Evolutionary conservation across 1,140 invertebrate genomes (phyloP).

Genomic region (Cheumatopsyche charites): DNA sequence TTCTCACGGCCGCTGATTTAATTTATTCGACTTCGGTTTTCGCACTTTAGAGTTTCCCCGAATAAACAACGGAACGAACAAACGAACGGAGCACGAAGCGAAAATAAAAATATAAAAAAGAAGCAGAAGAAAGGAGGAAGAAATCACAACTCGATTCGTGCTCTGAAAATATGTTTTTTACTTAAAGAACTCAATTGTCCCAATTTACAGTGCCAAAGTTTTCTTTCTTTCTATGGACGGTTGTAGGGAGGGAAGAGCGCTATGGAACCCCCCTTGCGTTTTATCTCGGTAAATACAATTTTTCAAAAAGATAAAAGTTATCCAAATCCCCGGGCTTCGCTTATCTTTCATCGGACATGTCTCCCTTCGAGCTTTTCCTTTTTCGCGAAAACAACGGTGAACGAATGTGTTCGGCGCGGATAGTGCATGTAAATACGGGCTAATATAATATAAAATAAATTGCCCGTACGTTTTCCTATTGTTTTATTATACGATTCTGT

Average conservation of each 20-base stretch:
- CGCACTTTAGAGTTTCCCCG: conserved; percentile 6
- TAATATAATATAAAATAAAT: too few species aligned
- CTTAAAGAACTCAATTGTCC: conserved; percentile 34
- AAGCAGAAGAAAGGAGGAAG: background rate
- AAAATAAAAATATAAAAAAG: background rate
- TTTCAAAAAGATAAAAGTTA: conserved; percentile 39
- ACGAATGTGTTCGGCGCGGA: conserved; percentile 4
- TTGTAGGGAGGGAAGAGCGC: too few species aligned
- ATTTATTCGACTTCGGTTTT: conserved; percentile 3
- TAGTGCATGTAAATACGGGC: too few species aligned
- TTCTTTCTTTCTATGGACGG: background rate
- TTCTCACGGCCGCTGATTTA: background rate
- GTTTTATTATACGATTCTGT: too few species aligned
- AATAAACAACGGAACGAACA: conserved; percentile 6
- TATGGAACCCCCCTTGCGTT: background rate
- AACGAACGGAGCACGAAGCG: background rate
- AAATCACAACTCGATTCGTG: conserved; percentile 15
- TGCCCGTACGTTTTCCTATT: too few species aligned
- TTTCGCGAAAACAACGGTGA: conserved; percentile 12
- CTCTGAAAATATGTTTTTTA: conserved; percentile 10
- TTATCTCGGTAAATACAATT: conserved; percentile 37
- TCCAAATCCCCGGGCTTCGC: conserved; percentile 34
- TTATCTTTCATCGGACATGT: conserved; percentile 28
- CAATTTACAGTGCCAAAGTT: conserved; percentile 33
- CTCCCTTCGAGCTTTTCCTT: background rate